Base-by-base conservation (phyloP, 2,797 vertebrate genomes). In the Acropternis orthonyx region DNA sequence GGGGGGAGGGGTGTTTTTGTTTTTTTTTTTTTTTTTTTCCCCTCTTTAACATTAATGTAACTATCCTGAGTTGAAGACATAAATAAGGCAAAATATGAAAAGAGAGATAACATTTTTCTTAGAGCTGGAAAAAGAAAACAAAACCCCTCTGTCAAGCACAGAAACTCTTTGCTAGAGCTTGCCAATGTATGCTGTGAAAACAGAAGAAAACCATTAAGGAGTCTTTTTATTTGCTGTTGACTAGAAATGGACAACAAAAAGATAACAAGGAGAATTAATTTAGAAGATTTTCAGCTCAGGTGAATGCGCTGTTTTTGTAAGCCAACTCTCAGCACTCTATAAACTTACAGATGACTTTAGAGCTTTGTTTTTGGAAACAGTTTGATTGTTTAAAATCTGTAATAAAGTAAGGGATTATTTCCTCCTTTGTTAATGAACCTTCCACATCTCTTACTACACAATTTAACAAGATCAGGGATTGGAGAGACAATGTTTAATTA, bases 401-500 rank as follows among this genome's bases (percentile, higher is more conserved):
- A 83, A 85, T 83, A 94, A 92, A 93, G 91, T 73, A 71, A 82
- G 23, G 19, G 28, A 84, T 88, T 73, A 79, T 80, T 90, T 90
- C 28, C 23, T 83, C 19, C 49, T 77, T 89, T 83, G 73, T 71
- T 91, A 76, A 71, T 62, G 59, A 83, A 34, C 3, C 52, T 93
- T 92, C 32, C 39, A 44, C 30, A 65, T 89, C 68, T 86, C 41
- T 91, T 68, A 48, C 73, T 37, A 88, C 23, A 67, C 13, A 93
- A 83, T 4, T 74, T 93, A 52, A 74, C 43, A 86, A 88, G 59
- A 86, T 86, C 78, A 92, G 41, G 58, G 61, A 74, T 65, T 88
- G 56, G 36, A 89, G 20, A 90, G 10, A 92, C 73, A 92, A 81
- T 73, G 24, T 80, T 92, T 92, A 94, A 86, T 93, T 94, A 92